A percentile compares a stretch with the other conserved stretches of the same genome.
Conservation (phyloP, 2,888 invertebrate species). For the Cheilosia urbana region DNA sequence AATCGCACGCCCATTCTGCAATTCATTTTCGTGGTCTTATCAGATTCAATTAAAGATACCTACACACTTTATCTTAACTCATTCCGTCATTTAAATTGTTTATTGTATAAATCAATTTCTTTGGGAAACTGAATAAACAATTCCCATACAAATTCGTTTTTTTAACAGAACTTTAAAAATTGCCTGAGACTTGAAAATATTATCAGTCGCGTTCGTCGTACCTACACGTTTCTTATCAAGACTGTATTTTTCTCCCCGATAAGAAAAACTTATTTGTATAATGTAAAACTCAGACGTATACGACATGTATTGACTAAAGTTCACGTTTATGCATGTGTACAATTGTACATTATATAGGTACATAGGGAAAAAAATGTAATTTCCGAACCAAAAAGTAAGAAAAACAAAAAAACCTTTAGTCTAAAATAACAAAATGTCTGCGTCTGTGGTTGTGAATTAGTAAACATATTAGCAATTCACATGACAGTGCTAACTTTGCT, state of each 20-base stretch:
- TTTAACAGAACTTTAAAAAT: slow-evolving; percentile 9
- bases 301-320: slow-evolving; percentile 24
- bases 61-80: background rate
- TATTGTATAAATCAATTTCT: too few species aligned
- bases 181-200: slow-evolving; percentile 37
- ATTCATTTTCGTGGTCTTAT: slow-evolving; percentile 1
- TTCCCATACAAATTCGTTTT: background rate
- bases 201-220: slow-evolving; percentile 19
- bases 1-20: slow-evolving; percentile 18
- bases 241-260: slow-evolving; percentile 31
- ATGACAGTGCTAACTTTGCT: slow-evolving; percentile 23
- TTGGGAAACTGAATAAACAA: background rate
- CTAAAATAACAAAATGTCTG: slow-evolving; percentile 7
- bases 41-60: background rate
- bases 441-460: slow-evolving; percentile 18
- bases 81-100: background rate
- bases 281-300: slow-evolving; percentile 18
- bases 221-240: slow-evolving; percentile 46
- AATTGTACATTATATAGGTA: background rate
- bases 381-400: slow-evolving; percentile 9
- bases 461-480: slow-evolving; percentile 17
- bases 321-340: background rate
- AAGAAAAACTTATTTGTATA: slow-evolving; percentile 47
- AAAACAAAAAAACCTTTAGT: slow-evolving; percentile 3
- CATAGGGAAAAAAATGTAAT: slow-evolving; percentile 9